Percentiles rank a stretch among this genome's conserved stretches.
phyloP scores from a whole-genome alignment of 2,888 invertebrate species.

The Marronus borbonicus region DNA sequence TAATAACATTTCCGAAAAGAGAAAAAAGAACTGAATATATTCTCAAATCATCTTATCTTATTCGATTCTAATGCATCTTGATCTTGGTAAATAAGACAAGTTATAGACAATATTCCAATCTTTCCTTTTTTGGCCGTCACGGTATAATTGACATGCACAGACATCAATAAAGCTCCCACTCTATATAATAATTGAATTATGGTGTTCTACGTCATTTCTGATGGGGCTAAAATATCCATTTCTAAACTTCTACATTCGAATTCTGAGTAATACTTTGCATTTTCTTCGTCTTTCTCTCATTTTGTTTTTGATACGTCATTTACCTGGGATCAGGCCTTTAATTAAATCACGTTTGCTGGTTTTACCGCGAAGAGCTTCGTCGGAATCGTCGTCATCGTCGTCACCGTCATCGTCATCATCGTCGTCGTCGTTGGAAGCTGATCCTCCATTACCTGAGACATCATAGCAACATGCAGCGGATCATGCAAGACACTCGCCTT shows the following conservation, averaged over 20 bases:
- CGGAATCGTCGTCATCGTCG: constrained; percentile 73
- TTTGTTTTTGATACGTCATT: constrained; percentile 58
- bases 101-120: constrained; percentile 2
- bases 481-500: constrained; percentile 62
- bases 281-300: neutral
- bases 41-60: no score
- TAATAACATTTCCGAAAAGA: no score
- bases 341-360: constrained; percentile 60
- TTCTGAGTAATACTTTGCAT: neutral
- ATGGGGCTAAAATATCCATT: constrained; percentile 26
- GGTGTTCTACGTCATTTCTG: constrained; percentile 33
- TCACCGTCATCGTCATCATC: constrained; percentile 73
- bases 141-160: constrained; percentile 63
- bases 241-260: neutral
- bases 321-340: constrained; percentile 69
- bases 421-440: constrained; percentile 71
- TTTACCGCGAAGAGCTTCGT: constrained; percentile 66
- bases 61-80: no score
- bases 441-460: constrained; percentile 70
- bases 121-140: constrained; percentile 23
- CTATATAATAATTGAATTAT: constrained; percentile 40
- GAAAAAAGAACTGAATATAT: no score
- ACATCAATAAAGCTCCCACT: constrained; percentile 63
- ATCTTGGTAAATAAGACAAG: neutral
- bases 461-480: constrained; percentile 69